phyloP scores from a whole-genome alignment of 2,888 invertebrate genomes.

The Pediacus dermestoides region DNA sequence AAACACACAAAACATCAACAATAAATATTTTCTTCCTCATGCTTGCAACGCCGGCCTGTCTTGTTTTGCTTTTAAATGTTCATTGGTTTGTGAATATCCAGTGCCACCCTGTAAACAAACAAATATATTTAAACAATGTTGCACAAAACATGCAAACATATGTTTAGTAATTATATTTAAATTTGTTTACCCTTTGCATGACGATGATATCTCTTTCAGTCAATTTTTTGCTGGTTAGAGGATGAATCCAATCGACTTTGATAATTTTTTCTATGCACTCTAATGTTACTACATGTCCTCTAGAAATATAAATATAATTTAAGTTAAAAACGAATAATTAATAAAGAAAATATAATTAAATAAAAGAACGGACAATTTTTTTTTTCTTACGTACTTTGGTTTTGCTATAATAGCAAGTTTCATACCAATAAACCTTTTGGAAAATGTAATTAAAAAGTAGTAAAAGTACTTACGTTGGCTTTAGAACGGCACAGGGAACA shows the following conservation, averaged over 20 bases:
- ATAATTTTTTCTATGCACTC: slow-evolving; percentile 96
- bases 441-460: no score
- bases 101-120: slow-evolving; percentile 77
- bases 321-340: no score
- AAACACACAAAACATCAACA: no score
- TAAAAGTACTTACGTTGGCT: slow-evolving; percentile 71
- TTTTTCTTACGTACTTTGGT: no score
- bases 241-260: slow-evolving; percentile 95
- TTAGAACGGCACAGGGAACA: slow-evolving; percentile 88
- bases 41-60: slow-evolving; percentile 81
- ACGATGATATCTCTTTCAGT: slow-evolving; percentile 89
- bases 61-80: slow-evolving; percentile 77
- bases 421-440: no score
- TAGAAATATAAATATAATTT: no score
- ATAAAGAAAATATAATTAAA: background rate
- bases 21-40: no score
- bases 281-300: slow-evolving; percentile 92
- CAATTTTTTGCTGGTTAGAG: slow-evolving; percentile 78
- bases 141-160: background rate
- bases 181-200: slow-evolving; percentile 79
- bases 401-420: no score
- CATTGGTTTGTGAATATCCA: slow-evolving; percentile 86
- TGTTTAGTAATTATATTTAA: no score
- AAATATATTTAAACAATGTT: slow-evolving; percentile 3
- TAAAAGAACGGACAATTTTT: background rate